Base-by-base conservation (phyloP, 2,888 invertebrate species). In the Caenorhabditis sinica region DNA sequence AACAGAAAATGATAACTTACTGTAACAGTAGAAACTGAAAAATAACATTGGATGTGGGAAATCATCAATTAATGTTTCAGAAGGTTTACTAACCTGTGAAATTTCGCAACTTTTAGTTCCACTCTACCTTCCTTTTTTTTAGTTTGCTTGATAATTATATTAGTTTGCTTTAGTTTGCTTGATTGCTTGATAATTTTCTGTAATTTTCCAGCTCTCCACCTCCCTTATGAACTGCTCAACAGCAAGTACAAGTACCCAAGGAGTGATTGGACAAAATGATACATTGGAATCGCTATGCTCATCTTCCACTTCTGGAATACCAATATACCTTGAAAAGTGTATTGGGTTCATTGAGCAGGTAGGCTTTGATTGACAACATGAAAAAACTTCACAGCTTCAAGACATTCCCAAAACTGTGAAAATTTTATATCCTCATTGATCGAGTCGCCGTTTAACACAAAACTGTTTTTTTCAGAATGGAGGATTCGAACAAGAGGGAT, bases 401-500 rank as follows among this genome's bases (percentile, higher is more conserved):
- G 36, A n/a, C n/a, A 49, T 30, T 20, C 17, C 9, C 20, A 49
- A 45, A 25, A 30, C 40, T 45, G 43, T 56, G 20, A 58, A 5
- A 58, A 2, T 40, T 40, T n/a, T n/a, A n/a, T n/a, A 11, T 40
- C 13, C 28, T 36, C 9, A 23, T n/a, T n/a, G n/a, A n/a, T n/a
- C n/a, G n/a, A n/a, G n/a, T n/a, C n/a, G n/a, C n/a, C n/a, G n/a
- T n/a, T n/a, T n/a, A n/a, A n/a, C n/a, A n/a, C n/a, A n/a, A n/a
- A n/a, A n/a, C n/a, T n/a, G n/a, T n/a, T n/a, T n/a, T n/a, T n/a
- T n/a, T n/a, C 66, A 90, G 90, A 83, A 89, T 13, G 90, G 90
- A n/a, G 97, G 97, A 0, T 94, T 98, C 63, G 96, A 96, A 89
- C 96, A 96, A 0, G 98, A 98, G 93, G 98, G 98, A 2, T 95